Conservation (phyloP, 2,113 vertebrate species). For the Pseudorasbora parva region DNA sequence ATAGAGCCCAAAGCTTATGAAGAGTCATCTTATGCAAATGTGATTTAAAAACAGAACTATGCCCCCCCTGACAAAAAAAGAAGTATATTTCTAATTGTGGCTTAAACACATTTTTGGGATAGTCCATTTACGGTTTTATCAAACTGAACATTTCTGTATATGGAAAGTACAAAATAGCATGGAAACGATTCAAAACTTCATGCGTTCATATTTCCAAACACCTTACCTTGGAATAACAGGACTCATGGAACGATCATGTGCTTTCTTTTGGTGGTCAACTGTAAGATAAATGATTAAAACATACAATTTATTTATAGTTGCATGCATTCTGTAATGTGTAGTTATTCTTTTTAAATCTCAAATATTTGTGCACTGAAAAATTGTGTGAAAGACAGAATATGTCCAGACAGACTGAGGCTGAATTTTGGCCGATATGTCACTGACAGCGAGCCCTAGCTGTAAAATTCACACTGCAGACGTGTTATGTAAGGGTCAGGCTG, state of each 20-base stretch:
- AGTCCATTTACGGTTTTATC: not conserved
- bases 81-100: too few species aligned
- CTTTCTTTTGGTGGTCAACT: constrained; percentile 68
- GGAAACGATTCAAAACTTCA: not conserved
- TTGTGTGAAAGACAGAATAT: not conserved
- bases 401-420: not conserved
- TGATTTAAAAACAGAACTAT: too few species aligned
- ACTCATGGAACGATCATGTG: constrained; percentile 72
- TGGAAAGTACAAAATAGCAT: not conserved
- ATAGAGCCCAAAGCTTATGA: not conserved
- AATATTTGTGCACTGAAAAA: not conserved
- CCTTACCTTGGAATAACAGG: constrained; percentile 71
- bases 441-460: not conserved
- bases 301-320: not conserved
- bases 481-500: constrained; percentile 69
- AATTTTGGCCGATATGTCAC: not conserved
- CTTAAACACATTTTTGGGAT: not conserved
- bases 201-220: not conserved
- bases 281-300: not conserved
- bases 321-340: not conserved
- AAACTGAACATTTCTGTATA: not conserved
- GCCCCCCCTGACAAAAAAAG: too few species aligned
- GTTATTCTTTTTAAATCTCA: not conserved
- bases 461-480: not conserved
- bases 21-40: not conserved